phyloP scores from a whole-genome alignment of 2,888 invertebrate species.

The Zaprionus obscuricornis region DNA sequence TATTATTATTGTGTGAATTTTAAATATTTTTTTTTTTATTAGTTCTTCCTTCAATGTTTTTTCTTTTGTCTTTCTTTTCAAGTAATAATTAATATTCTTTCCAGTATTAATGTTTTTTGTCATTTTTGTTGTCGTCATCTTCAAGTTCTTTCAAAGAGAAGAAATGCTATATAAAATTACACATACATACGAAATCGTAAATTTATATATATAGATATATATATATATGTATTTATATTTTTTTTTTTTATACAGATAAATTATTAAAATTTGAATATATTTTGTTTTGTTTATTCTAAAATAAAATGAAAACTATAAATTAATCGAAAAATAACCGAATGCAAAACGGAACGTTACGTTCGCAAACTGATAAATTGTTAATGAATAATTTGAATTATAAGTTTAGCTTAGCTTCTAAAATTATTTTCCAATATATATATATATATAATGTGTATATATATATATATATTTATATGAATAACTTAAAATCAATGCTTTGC shows the following conservation, averaged over 20 bases:
- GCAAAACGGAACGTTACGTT: slow-evolving; percentile 4
- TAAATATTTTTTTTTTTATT: slow-evolving; percentile 19
- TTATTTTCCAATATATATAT: slow-evolving; percentile 15
- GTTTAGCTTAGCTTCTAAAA: slow-evolving; percentile 30
- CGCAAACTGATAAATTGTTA: neutral
- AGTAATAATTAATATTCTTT: slow-evolving; percentile 1
- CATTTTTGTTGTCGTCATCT: neutral
- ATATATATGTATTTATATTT: slow-evolving; percentile 5
- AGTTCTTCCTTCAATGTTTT: slow-evolving; percentile 25
- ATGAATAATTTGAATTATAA: too few relatives aligned
- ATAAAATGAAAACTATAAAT: too few relatives aligned
- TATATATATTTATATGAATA: slow-evolving; percentile 14
- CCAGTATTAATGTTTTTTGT: too few relatives aligned
- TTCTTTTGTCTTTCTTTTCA: neutral
- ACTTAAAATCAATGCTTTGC: slow-evolving; percentile 41
- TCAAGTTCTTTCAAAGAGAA: slow-evolving; percentile 11
- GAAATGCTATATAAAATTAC: too few relatives aligned
- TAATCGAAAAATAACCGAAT: slow-evolving; percentile 8
- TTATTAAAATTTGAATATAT: too few relatives aligned
- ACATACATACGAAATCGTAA: slow-evolving; percentile 25
- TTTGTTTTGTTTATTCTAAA: too few relatives aligned
- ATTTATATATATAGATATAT: slow-evolving; percentile 16
- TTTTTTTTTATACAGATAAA: slow-evolving; percentile 11
- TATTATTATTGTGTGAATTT: slow-evolving; percentile 47
- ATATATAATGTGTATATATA: neutral